These are phyloP conservation scores for Habroteleia sp. DNA, from an alignment of 2,888 invertebrate species.

Conservation along the genomic window DNA sequence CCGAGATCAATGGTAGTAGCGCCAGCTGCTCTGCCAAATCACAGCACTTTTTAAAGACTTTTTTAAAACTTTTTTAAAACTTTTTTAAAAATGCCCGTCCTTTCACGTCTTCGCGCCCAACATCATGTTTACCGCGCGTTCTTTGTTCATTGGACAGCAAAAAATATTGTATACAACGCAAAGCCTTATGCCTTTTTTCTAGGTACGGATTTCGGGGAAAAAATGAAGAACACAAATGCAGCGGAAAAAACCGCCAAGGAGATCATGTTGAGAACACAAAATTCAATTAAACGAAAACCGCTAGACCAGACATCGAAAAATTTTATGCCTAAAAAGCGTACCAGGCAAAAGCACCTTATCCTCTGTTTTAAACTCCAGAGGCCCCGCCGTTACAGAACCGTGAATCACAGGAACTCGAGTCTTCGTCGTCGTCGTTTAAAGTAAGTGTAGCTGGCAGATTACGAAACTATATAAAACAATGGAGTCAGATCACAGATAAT, in stretches of 20 bases:
- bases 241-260: conserved; percentile 13
- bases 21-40: too few species aligned
- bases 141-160: too few species aligned
- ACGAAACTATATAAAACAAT: conserved; percentile 2
- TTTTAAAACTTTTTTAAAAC: too few species aligned
- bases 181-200: not conserved
- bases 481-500: conserved; percentile 16
- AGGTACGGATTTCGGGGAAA: not conserved
- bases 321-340: not conserved
- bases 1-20: too few species aligned
- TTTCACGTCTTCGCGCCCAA: too few species aligned
- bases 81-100: too few species aligned
- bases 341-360: not conserved
- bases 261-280: conserved; percentile 1
- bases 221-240: conserved; percentile 8
- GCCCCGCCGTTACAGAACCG: not conserved
- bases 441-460: conserved; percentile 25
- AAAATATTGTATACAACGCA: not conserved
- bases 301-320: not conserved
- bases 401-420: conserved; percentile 1
- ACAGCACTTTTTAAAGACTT: too few species aligned
- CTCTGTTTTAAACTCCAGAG: conserved; percentile 10
- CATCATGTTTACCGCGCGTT: too few species aligned
- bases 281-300: not conserved
- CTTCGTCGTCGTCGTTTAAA: conserved; percentile 3